Evolutionary conservation across 1,140 invertebrate genomes (phyloP).

Genomic region (Panonychus citri): DNA sequence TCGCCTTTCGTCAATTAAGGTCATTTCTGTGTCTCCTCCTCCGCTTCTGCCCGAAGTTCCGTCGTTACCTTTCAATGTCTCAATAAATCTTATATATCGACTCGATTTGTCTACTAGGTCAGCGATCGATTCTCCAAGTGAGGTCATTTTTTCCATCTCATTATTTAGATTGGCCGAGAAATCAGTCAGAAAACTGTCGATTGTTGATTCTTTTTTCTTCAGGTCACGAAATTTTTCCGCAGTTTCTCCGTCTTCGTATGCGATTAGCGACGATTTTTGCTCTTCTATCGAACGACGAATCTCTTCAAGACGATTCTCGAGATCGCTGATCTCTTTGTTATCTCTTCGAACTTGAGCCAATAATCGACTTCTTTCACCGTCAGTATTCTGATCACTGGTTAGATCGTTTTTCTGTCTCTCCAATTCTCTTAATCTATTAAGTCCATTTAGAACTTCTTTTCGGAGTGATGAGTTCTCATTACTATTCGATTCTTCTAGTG

Average conservation of each 20-base stretch:
- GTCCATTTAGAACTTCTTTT: constrained; percentile 4
- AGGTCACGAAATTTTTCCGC: constrained; percentile 6
- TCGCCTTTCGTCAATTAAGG: constrained; percentile 8
- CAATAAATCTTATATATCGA: constrained; percentile 3
- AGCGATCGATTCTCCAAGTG: constrained; percentile 3
- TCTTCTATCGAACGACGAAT: background rate
- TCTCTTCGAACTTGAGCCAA: constrained; percentile 10
- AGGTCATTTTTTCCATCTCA: background rate
- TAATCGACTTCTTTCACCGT: constrained; percentile 4
- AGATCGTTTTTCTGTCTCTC: constrained; percentile 10
- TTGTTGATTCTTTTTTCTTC: constrained; percentile 4
- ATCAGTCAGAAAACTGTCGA: constrained; percentile 3
- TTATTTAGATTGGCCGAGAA: background rate
- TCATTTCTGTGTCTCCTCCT: background rate
- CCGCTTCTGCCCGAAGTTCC: background rate
- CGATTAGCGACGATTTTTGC: background rate
- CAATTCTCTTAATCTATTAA: constrained; percentile 1
- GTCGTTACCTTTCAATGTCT: background rate
- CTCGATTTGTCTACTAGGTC: background rate
- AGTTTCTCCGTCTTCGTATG: constrained; percentile 4
- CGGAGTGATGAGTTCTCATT: background rate
- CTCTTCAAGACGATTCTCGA: background rate
- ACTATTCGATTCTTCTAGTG: background rate
- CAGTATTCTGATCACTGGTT: background rate
- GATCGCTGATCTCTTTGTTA: constrained; percentile 4